Base-by-base conservation (phyloP, 2,797 vertebrate species). In the Tragopan temminckii region DNA sequence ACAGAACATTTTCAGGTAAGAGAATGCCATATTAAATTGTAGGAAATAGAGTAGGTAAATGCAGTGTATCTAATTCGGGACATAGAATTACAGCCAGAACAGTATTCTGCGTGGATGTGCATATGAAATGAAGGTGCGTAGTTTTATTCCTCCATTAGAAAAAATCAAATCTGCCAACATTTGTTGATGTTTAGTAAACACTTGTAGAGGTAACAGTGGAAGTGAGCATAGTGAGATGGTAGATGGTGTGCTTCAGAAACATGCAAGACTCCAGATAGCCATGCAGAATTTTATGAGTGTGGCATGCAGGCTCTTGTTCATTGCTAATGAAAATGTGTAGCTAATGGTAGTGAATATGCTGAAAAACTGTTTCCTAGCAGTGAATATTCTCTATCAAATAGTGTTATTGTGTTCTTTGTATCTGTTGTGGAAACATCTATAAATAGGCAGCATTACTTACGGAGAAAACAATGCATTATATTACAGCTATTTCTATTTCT, bases 81-180 rank as follows among this genome's bases (percentile, higher is more conserved):
- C 13, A 5, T 63, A 46, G 36, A 43, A 85, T 11, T 21, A 55
- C 25, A 80, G 21, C 3, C 23, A 40, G 25, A 82, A 67, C 1
- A 15, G 15, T 81, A 33, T 0, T 0, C 33, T 52, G 9, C 1
- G 3, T n/a, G 29, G 18, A n/a, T 7, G 18, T n/a, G 52, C 29
- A 29, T 17, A 31, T 19, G 52, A 55, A n/a, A n/a, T 9, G 18
- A 55, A 55, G 11, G 18, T n/a, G 31, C n/a, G 31, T 31, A 55
- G 14, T n/a, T 55, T 19, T 31, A 55, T 55, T 19, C 29, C 52
- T n/a, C 18, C 31, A 19, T 55, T 11, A n/a, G 11, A 10, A n/a
- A 31, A n/a, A n/a, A n/a, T n/a, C 13, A 25, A 55, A 55, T 31
- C 31, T 4, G 7, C 18, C 17, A n/a, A n/a, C 20, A 55, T n/a